A percentile compares a stretch with the other conserved stretches of the same genome.
phyloP scores from a whole-genome alignment of 2,888 invertebrate genomes.

The Cephus rjabovi region DNA sequence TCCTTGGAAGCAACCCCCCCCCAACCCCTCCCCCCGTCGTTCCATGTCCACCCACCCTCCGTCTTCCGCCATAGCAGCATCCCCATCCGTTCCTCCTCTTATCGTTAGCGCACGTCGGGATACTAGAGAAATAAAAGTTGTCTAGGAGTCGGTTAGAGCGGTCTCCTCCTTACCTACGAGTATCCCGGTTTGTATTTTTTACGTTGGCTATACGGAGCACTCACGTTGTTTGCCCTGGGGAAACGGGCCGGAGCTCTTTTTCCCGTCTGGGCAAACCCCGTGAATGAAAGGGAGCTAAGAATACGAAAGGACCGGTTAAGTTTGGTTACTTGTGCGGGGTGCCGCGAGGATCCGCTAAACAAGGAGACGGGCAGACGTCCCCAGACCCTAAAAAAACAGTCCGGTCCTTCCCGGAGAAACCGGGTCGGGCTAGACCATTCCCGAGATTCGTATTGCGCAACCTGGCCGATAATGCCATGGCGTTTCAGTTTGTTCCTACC shows the following conservation, averaged over 20 bases:
- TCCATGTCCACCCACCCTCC: constrained; percentile 8
- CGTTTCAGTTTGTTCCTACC: too few species aligned
- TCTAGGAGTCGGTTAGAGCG: constrained; percentile 20
- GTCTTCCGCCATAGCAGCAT: constrained; percentile 11
- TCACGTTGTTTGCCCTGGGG: constrained; percentile 38
- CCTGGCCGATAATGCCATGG: too few species aligned
- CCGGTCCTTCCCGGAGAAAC: too few species aligned
- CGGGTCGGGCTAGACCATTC: too few species aligned
- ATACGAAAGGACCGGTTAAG: too few species aligned
- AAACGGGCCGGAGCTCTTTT: constrained; percentile 25
- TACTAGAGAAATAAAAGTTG: constrained; percentile 52
- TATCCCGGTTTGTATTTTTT: constrained; percentile 48
- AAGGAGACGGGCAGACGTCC: too few species aligned
- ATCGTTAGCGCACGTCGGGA: constrained; percentile 51
- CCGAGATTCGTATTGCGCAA: too few species aligned
- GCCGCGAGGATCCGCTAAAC: too few species aligned
- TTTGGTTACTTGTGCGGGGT: too few species aligned
- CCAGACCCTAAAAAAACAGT: too few species aligned
- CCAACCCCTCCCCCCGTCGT: not conserved
- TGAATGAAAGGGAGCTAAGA: not conserved
- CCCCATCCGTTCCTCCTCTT: constrained; percentile 24
- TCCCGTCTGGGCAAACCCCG: constrained; percentile 27
- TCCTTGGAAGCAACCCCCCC: constrained; percentile 1
- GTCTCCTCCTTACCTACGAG: constrained; percentile 27
- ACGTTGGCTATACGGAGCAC: constrained; percentile 42